Evolutionary conservation across 2,888 invertebrate genomes (phyloP), one percentile per base, ranked within the genome.

Genomic region (Papilio elwesi): DNA sequence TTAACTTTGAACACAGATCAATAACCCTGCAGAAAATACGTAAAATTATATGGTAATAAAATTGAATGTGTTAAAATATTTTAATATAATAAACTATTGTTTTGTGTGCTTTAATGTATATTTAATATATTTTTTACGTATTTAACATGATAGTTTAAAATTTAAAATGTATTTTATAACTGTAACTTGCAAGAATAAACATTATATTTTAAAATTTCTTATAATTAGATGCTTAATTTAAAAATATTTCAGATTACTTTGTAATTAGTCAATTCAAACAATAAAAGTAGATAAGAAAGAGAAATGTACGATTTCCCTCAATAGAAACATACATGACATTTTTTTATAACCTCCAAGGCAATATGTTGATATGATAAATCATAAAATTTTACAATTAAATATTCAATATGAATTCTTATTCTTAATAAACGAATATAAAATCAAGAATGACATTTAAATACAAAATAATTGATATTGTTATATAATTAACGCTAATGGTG

Each of bases 401-500:
- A 43, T 57, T 55, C 13, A 53, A 55, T 48, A 36, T 48, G 55
- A n/a, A 57, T 49, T 68, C 12, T 38, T 51, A 51, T 43, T 43
- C 43, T n/a, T 43, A 15, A 10, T 6, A 62, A 68, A 49, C 51
- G 16, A 62, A 52, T 10, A 16, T 13, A 49, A 49, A 57, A 49
- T 13, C 38, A 48, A 70, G 12, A 38, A 12, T 12, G 49, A 65
- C 43, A 47, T 10, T 65, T 65, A 70, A 57, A 76, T 71, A 74
- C 10, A 67, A 68, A 72, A 16, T 62, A 43, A 38, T 59, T 38
- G 9, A 48, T 49, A 55, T 63, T 68, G 57, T 53, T 69, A 68
- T 55, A 66, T 53, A 67, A 64, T 74, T 74, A 74, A 82, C 81
- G 75, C 87, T 91, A 91, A 87, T 87, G 90, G 93, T 93, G 93